Conservation (phyloP, 2,113 vertebrate species). For the Ovis canadensis region DNA sequence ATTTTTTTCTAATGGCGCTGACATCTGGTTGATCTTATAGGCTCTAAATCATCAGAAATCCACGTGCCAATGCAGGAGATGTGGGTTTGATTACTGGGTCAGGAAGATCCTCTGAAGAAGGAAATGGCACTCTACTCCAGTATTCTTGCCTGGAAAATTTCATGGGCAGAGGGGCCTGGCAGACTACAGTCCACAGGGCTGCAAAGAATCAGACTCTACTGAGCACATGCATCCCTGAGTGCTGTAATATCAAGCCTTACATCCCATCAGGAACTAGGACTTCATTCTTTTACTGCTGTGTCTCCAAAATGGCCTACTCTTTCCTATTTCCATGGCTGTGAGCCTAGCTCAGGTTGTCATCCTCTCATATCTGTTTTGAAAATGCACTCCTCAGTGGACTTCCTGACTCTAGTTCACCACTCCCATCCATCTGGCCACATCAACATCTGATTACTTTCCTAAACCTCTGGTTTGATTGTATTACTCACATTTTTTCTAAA, state of each 20-base stretch:
- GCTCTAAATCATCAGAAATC: not conserved
- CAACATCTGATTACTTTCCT: not conserved
- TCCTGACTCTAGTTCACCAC: not conserved
- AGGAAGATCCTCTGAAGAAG: not conserved
- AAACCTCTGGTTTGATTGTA: not conserved
- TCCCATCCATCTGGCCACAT: not conserved
- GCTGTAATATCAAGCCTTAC: not conserved
- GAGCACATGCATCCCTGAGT: not conserved
- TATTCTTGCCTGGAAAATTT: not conserved
- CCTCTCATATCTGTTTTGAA: not conserved
- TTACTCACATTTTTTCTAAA: not conserved
- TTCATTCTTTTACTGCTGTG: not conserved
- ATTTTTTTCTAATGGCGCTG: not conserved
- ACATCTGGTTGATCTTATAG: not conserved
- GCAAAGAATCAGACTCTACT: not conserved
- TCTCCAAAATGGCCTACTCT: not conserved
- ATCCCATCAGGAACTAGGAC: not conserved
- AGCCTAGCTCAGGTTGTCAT: not conserved
- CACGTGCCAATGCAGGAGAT: fast-evolving
- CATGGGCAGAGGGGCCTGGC: not conserved
- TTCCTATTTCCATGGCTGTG: not conserved
- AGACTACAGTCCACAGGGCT: not conserved
- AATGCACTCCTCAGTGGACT: not conserved
- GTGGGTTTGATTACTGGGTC: not conserved
- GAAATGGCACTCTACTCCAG: not conserved